These are phyloP conservation scores for Paracyclopina nana DNA, from an alignment of 1,140 invertebrate genomes.

Conservation along the genomic window DNA sequence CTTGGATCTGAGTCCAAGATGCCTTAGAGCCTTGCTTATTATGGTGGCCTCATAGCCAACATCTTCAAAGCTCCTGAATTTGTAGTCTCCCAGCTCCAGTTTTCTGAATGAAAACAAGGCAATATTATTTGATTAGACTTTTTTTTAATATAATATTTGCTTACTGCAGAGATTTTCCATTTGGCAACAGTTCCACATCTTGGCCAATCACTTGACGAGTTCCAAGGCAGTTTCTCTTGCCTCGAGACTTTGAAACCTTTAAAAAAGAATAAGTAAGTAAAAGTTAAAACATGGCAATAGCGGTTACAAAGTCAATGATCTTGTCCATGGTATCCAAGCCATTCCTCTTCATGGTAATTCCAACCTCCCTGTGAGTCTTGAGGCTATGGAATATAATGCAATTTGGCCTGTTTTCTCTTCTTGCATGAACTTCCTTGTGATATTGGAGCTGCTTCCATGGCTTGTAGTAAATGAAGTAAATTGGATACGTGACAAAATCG, in stretches of 20 bases:
- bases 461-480: constrained; percentile 9
- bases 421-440: neutral
- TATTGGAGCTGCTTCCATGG: constrained; percentile 4
- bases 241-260: constrained; percentile 29
- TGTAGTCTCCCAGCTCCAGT: constrained; percentile 60
- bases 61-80: constrained; percentile 66
- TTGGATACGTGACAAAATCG: constrained; percentile 5
- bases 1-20: constrained; percentile 26
- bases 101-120: constrained; percentile 97
- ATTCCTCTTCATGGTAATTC: neutral
- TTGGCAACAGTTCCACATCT: constrained; percentile 75
- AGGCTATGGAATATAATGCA: constrained; percentile 2
- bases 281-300: too few relatives aligned
- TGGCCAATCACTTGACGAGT: constrained; percentile 71
- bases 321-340: neutral
- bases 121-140: too few relatives aligned
- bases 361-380: neutral
- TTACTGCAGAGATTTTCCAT: too few relatives aligned
- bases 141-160: too few relatives aligned
- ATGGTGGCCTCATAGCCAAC: constrained; percentile 47
- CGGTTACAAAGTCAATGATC: neutral
- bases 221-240: constrained; percentile 54
- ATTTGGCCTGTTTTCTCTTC: neutral
- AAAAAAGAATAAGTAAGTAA: too few relatives aligned
- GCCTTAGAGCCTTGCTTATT: constrained; percentile 38